Base-by-base conservation (phyloP, 2,888 invertebrate species). In the Micoletzkya japonica region DNA sequence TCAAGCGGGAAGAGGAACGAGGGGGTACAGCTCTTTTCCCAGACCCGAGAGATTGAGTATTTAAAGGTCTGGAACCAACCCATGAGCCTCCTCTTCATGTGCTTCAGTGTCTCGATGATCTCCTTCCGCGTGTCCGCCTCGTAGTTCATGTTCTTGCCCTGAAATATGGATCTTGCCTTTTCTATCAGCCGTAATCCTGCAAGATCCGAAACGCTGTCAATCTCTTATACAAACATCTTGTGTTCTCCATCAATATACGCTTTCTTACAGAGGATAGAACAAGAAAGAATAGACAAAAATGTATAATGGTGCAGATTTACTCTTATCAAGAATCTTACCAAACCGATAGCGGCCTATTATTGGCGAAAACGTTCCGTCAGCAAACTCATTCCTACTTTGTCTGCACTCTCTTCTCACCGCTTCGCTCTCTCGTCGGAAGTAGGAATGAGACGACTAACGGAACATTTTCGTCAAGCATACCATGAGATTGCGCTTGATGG, bases 131-230 rank as follows among this genome's bases (percentile, higher is more conserved):
- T 28, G 7, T 66, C 64, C 4, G 64, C 54, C 3, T 66, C 64
- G 26, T 66, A 66, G 24, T 66, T 66, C 49, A 66, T 26, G 20
- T 66, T 66, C 54, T 66, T 66, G 37, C 54, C 64, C 64, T 66
- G n/a, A 2, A 36, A 66, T 20, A 30, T 10, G 37, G 14, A 36
- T n/a, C n/a, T n/a, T n/a, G n/a, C n/a, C n/a, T n/a, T n/a, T n/a
- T n/a, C n/a, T n/a, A n/a, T n/a, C n/a, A n/a, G n/a, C n/a, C n/a
- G n/a, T n/a, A n/a, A n/a, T n/a, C n/a, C n/a, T n/a, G n/a, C n/a
- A n/a, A n/a, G n/a, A n/a, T n/a, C n/a, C n/a, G n/a, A n/a, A 7
- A 4, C 36, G 20, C n/a, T 36, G 20, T 4, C 7, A 36, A 59
- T 7, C 14, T 59, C 2, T 56, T 56, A 6, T 6, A 17, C 59